Conservation (phyloP, 1,140 invertebrate species). For the Drosophila burlai region DNA sequence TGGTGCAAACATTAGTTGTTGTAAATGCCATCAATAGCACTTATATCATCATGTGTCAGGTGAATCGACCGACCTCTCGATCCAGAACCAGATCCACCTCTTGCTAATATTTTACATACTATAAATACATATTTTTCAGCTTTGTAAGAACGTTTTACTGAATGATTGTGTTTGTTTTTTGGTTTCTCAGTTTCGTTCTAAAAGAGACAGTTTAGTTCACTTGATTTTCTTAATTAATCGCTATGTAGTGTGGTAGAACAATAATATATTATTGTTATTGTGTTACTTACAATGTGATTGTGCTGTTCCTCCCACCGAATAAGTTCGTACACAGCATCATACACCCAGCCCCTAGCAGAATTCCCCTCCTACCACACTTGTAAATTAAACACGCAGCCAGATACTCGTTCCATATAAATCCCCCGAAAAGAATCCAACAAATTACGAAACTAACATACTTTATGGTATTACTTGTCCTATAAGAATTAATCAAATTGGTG, state of each 20-base stretch:
- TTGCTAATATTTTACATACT: slow-evolving; percentile 12
- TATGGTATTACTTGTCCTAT: slow-evolving; percentile 18
- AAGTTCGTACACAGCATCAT: slow-evolving; percentile 38
- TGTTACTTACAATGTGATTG: slow-evolving; percentile 33
- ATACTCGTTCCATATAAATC: slow-evolving; percentile 6
- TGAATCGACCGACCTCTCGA: neutral
- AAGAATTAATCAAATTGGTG: slow-evolving; percentile 16
- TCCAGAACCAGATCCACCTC: slow-evolving; percentile 10
- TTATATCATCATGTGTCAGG: neutral
- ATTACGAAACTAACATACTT: slow-evolving; percentile 5
- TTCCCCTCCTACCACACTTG: slow-evolving; percentile 27
- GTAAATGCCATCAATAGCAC: slow-evolving; percentile 1
- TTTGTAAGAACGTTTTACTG: slow-evolving; percentile 18
- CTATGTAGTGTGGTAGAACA: slow-evolving; percentile 41
- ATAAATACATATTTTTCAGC: slow-evolving; percentile 11
- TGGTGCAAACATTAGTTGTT: slow-evolving; percentile 1
- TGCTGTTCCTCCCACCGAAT: slow-evolving; percentile 33
- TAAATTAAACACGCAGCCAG: slow-evolving; percentile 53
- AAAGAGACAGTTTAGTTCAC: slow-evolving; percentile 16
- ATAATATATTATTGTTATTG: slow-evolving; percentile 21
- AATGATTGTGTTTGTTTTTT: slow-evolving; percentile 27
- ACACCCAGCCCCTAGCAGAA: slow-evolving; percentile 23
- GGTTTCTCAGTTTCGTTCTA: slow-evolving; percentile 20
- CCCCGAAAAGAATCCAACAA: neutral
- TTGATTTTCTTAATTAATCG: slow-evolving; percentile 18